Evolutionary conservation across 1,140 invertebrate species (phyloP), one percentile per base, ranked within the genome.

Genomic region (Leptinotarsa undecemlineata): DNA sequence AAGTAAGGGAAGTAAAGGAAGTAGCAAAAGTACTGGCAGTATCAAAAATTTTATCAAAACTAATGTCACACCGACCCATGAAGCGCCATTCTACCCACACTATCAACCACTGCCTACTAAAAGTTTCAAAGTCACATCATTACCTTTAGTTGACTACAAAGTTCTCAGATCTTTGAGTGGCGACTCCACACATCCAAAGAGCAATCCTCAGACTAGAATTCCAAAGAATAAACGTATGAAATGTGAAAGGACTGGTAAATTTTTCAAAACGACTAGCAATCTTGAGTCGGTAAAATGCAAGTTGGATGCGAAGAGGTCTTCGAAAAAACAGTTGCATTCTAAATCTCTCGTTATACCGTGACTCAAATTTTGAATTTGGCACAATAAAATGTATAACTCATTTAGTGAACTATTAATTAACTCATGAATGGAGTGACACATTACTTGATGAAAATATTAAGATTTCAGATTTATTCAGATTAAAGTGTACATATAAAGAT

Each of bases 111-210:
- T 21, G 20, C 21, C 63, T 33, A 8, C 51, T 21, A 57, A 57
- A 70, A 21, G 51, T 21, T 21, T 57, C 17, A 63, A 42, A 72
- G 60, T 72, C 17, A 72, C 57, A 14, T 72, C 70, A 20, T 33
- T 72, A 21, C 70, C 70, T n/a, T 33, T 72, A 33, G 61, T 72
- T 8, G 26, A 72, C 17, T 72, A 62, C 26, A 72, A 72, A 72
- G 60, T 72, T 57, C 51, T 57, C 13, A 72, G 26, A 72, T 68
- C 67, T 21, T 20, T 68, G 23, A 48, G 67, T 17, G 67, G 47
- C 8, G 47, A 68, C 11, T 48, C 26, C 15, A 17, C 67, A 68
- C 15, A 20, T 67, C 23, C 23, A 26, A 26, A 67, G 17, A 64
- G 20, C 17, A 68, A 20, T 48, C 4, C 26, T 15, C 67, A 68